Conservation (phyloP, 2,797 vertebrate genomes). For the Mormyrus proboscirostris region DNA sequence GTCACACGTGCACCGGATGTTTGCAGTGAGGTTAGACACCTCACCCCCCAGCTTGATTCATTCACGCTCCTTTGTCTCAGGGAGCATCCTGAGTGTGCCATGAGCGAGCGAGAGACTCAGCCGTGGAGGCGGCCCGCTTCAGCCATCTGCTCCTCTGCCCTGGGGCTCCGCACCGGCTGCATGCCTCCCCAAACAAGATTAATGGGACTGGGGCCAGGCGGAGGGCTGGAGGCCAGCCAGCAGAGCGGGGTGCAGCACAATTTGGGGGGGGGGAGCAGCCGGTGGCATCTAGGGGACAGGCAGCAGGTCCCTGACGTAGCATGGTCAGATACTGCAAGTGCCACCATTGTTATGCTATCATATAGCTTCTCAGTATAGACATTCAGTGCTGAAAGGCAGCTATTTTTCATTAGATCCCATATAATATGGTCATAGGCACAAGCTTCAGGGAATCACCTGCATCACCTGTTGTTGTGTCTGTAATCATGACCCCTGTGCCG, state of each 20-base stretch:
- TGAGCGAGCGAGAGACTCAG: conserved; percentile 30
- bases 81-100: background rate
- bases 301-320: background rate
- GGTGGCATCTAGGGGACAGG: background rate
- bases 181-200: conserved; percentile 24
- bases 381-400: background rate
- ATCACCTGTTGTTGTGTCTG: background rate
- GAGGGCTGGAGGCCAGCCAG: conserved; percentile 4
- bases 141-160: conserved; percentile 41
- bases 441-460: background rate
- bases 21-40: background rate
- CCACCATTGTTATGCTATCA: background rate
- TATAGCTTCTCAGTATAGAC: background rate
- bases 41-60: background rate
- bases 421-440: background rate
- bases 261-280: background rate
- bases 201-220: conserved; percentile 28
- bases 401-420: background rate
- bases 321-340: background rate
- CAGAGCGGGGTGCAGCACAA: background rate
- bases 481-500: background rate
- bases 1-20: background rate
- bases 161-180: conserved; percentile 25
- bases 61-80: conserved; percentile 33
- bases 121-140: conserved; percentile 23